Conservation (phyloP, 30 jellyfish, hydroid and myxozoan species). For the Rhopilema esculentum region DNA sequence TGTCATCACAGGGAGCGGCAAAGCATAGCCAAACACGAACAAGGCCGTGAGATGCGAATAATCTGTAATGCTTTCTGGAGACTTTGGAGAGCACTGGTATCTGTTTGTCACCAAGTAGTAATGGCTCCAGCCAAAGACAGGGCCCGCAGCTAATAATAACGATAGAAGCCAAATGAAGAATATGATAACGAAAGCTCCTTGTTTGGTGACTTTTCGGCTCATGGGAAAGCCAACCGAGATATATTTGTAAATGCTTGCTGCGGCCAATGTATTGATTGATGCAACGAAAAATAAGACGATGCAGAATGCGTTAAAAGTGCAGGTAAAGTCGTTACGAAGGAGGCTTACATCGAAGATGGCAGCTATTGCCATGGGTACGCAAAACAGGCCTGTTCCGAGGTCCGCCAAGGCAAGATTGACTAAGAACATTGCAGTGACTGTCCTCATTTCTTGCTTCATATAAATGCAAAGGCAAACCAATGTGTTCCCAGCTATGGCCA, state of each 20-base stretch:
- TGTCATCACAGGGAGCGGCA: slow-evolving; percentile 59
- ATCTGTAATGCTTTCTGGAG: slow-evolving; percentile 23
- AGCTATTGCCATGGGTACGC: slow-evolving; percentile 72
- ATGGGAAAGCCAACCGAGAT: slow-evolving; percentile 51
- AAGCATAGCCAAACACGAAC: slow-evolving; percentile 48
- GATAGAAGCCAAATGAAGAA: slow-evolving; percentile 60
- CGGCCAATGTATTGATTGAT: slow-evolving; percentile 66
- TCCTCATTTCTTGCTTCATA: slow-evolving; percentile 54
- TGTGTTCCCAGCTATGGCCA: slow-evolving; percentile 49
- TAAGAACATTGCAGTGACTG: slow-evolving; percentile 64
- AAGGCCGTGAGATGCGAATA: slow-evolving; percentile 32
- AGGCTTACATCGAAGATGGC: slow-evolving; percentile 39
- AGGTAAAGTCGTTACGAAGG: slow-evolving; percentile 9
- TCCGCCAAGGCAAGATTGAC: slow-evolving; percentile 63
- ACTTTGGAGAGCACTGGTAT: slow-evolving; percentile 69
- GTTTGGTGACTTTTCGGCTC: slow-evolving; percentile 15
- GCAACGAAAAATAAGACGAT: slow-evolving; percentile 59
- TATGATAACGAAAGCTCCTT: slow-evolving; percentile 13
- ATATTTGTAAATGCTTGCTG: slow-evolving; percentile 63
- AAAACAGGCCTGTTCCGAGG: slow-evolving; percentile 66
- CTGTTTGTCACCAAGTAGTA: slow-evolving; percentile 50
- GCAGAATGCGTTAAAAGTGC: slow-evolving; percentile 68
- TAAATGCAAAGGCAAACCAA: slow-evolving; percentile 51
- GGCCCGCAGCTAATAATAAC: slow-evolving; percentile 73
- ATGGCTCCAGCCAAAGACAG: slow-evolving; percentile 84